A percentile compares a stretch with the other conserved stretches of the same genome.
Evolutionary conservation across 2,113 vertebrate species (phyloP).

Genomic region (Ivindomyrus marchei): DNA sequence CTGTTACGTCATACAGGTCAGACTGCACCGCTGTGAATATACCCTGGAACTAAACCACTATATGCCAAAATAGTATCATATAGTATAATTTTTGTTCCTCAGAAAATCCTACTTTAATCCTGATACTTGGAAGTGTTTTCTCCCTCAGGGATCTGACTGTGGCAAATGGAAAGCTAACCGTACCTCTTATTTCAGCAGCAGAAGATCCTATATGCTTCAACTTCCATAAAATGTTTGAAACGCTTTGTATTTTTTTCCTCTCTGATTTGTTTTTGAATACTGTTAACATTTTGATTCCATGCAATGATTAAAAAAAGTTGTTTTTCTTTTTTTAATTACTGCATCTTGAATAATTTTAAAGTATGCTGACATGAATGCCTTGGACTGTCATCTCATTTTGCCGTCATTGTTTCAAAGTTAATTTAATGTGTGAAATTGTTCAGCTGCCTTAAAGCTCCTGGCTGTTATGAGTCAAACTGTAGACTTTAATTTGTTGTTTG

Average conservation of each 20-base stretch:
- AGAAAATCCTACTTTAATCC: neutral
- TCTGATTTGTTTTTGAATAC: neutral
- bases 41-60: conserved; percentile 12
- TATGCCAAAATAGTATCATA: conserved; percentile 4
- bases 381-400: neutral
- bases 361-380: neutral
- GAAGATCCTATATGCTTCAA: neutral
- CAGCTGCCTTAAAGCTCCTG: neutral
- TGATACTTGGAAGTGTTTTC: neutral
- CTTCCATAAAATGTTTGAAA: neutral
- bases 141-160: neutral
- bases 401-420: neutral
- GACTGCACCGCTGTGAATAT: conserved; percentile 22
- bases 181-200: neutral
- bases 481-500: neutral
- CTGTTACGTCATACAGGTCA: conserved; percentile 29
- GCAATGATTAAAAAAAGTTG: neutral
- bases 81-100: conserved; percentile 17
- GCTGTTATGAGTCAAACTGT: neutral
- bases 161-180: neutral
- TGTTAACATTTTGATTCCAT: neutral
- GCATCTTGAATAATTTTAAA: neutral
- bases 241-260: neutral
- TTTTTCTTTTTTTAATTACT: neutral
- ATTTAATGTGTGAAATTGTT: neutral